phyloP scores from a whole-genome alignment of 2,888 invertebrate species.

The Drosophila longiperda region DNA sequence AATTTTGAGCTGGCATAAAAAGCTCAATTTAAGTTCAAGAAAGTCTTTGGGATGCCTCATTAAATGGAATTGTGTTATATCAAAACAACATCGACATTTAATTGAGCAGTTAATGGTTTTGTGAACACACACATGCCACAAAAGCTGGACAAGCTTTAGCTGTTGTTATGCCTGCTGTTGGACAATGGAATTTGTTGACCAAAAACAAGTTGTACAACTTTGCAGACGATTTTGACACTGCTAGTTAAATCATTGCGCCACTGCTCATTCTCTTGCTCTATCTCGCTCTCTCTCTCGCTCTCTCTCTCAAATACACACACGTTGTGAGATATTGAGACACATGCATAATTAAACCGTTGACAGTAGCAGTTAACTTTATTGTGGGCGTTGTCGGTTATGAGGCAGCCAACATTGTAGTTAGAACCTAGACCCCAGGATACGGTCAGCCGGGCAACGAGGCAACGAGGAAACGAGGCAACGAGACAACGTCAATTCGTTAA shows the following conservation, averaged over 20 bases:
- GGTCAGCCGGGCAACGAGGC: constrained; percentile 26
- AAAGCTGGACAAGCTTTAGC: constrained; percentile 2
- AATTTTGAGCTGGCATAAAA: not conserved
- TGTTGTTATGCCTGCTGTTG: constrained; percentile 32
- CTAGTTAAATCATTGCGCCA: constrained; percentile 23
- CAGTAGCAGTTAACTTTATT: constrained; percentile 48
- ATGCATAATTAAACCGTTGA: constrained; percentile 59
- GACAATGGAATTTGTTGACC: constrained; percentile 39
- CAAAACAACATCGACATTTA: not conserved
- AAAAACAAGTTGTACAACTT: constrained; percentile 47
- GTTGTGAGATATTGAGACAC: constrained; percentile 14
- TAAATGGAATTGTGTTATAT: not conserved
- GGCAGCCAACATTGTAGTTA: not conserved
- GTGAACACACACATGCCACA: constrained; percentile 3
- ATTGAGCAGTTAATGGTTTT: constrained; percentile 8
- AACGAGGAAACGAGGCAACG: constrained; percentile 17
- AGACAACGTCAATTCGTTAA: constrained; percentile 69
- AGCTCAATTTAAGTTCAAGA: not conserved
- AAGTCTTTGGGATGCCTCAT: not conserved
- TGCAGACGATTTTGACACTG: constrained; percentile 44
- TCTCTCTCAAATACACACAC: not conserved
- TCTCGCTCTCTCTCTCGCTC: not conserved
- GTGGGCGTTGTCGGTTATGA: constrained; percentile 40
- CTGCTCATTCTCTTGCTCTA: not conserved
- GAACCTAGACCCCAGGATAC: not conserved